phyloP scores from a whole-genome alignment of 2,113 vertebrate genomes.

The Phylloscopus trochilus region DNA sequence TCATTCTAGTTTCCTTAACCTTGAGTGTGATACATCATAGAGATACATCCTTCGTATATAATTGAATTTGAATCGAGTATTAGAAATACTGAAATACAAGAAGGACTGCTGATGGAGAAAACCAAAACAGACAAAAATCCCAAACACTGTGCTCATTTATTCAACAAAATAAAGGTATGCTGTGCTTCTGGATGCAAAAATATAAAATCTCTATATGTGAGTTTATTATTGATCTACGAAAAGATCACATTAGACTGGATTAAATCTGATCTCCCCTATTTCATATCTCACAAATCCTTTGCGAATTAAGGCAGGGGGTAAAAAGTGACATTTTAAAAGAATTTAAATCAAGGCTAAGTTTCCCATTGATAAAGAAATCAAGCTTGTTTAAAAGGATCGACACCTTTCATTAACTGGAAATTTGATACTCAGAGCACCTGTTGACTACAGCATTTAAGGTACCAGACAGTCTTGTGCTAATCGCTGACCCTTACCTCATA shows the following conservation, averaged over 20 bases:
- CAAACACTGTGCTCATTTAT: slow-evolving; percentile 2
- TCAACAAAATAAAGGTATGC: not conserved
- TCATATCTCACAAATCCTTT: not conserved
- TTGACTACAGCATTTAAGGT: not conserved
- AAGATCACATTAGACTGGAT: not conserved
- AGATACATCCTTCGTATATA: not conserved
- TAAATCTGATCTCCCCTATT: not conserved
- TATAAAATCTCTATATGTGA: not conserved
- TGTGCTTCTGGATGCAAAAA: not conserved
- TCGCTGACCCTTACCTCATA: not conserved
- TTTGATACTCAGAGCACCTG: not conserved
- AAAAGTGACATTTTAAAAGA: not conserved
- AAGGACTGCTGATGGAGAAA: not conserved
- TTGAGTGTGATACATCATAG: rapidly evolving
- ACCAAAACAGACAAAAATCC: not conserved
- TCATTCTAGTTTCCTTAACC: not conserved
- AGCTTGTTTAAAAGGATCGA: rapidly evolving
- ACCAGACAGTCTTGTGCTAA: not conserved
- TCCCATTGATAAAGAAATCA: not conserved
- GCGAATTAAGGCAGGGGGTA: not conserved
- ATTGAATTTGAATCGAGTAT: slow-evolving; percentile 19
- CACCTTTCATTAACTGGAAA: not conserved
- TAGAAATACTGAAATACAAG: not conserved
- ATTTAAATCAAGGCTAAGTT: not conserved
- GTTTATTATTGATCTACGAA: not conserved